Conservation (phyloP, 53 echinoderm and acorn worm genomes). For the Glandiceps talaboti region DNA sequence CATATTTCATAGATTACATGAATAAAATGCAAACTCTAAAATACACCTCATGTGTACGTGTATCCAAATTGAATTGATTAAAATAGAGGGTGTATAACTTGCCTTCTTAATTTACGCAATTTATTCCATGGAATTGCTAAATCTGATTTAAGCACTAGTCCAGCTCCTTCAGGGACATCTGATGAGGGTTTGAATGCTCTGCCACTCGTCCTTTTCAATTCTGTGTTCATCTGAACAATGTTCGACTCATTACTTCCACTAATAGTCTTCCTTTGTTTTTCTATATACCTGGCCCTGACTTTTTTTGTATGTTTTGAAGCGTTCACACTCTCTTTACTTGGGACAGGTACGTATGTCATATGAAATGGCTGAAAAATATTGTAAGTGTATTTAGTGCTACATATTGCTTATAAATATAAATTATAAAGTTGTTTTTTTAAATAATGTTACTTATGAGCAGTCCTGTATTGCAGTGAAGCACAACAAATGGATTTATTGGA, state of each 20-base stretch:
- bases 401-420: too few species aligned
- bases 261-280: background rate
- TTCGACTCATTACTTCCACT: background rate
- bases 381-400: too few species aligned
- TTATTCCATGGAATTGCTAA: background rate
- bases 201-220: background rate
- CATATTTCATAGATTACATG: too few species aligned
- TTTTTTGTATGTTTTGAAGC: background rate
- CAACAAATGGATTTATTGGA: background rate
- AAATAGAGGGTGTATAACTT: background rate
- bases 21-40: background rate
- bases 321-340: background rate
- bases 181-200: background rate
- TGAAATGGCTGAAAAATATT: background rate
- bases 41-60: background rate
- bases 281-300: background rate
- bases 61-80: background rate
- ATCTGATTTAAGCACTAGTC: background rate
- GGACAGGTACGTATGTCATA: background rate
- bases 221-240: background rate
- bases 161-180: background rate
- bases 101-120: background rate
- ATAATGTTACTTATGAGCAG: too few species aligned
- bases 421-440: too few species aligned
- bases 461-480: too few species aligned